These are phyloP conservation scores for Alcedo atthis DNA, from an alignment of 2,797 vertebrate genomes.

Conservation along the genomic window DNA sequence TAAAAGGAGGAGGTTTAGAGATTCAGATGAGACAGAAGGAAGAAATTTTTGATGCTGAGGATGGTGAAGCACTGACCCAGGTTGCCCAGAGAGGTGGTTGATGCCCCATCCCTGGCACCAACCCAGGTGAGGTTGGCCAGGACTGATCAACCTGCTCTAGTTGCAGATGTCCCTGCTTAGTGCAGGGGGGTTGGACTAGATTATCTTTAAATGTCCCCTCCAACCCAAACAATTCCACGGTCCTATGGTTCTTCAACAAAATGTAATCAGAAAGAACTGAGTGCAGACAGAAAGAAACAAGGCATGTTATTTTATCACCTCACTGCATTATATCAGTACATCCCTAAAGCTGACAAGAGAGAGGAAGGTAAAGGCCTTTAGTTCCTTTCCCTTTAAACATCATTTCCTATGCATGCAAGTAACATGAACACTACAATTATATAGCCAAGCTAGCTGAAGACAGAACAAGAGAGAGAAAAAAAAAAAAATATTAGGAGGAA, in stretches of 20 bases:
- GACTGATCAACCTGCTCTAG: not conserved
- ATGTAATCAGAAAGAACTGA: not conserved
- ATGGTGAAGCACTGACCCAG: not conserved
- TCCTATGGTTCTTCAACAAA: not conserved
- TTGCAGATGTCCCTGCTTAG: not conserved
- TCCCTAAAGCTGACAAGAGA: not conserved
- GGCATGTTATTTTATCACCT: not conserved
- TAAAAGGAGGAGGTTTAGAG: not conserved
- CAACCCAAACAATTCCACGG: not conserved
- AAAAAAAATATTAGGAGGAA: not conserved
- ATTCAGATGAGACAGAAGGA: not conserved
- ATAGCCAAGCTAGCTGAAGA: not conserved
- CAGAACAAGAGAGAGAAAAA: not conserved
- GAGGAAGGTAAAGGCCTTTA: not conserved
- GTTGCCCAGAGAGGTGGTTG: not conserved
- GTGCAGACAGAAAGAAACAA: not conserved
- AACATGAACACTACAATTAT: constrained; percentile 6
- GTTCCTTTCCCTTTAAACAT: not conserved
- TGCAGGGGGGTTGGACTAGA: not conserved
- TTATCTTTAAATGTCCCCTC: not conserved
- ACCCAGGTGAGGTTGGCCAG: not conserved
- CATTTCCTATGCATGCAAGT: not conserved
- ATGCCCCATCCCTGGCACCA: not conserved
- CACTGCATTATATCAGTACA: accelerated
- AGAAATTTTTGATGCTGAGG: not conserved